A percentile compares a stretch with the other conserved stretches of the same genome.
These are phyloP conservation scores for Porites lutea DNA, from an alignment of 64 coral and sea anemone species.

Conservation along the genomic window DNA sequence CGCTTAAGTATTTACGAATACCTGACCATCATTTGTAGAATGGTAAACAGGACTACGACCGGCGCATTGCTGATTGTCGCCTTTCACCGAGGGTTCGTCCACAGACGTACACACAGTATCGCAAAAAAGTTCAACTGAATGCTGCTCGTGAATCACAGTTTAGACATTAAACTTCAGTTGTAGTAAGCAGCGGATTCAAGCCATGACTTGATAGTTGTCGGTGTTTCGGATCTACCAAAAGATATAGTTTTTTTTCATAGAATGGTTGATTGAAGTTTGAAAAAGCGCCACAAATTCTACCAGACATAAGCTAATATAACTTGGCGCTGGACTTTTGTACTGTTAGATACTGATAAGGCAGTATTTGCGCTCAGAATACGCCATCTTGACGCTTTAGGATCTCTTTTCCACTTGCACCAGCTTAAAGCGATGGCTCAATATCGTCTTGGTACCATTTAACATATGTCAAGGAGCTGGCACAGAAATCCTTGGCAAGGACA, in stretches of 20 bases:
- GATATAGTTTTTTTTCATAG: background rate
- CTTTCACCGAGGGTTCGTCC: too few species aligned
- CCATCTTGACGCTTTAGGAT: constrained; percentile 33
- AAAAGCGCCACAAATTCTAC: constrained; percentile 36
- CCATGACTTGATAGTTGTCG: too few species aligned
- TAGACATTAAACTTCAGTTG: too few species aligned
- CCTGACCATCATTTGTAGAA: too few species aligned
- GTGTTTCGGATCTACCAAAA: background rate
- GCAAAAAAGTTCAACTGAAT: too few species aligned
- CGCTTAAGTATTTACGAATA: too few species aligned
- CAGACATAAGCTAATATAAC: constrained; percentile 26
- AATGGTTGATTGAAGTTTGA: background rate
- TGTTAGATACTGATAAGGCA: constrained; percentile 20
- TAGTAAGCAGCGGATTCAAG: too few species aligned
- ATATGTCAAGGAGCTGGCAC: background rate
- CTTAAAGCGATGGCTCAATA: constrained; percentile 11
- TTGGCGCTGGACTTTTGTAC: constrained; percentile 32
- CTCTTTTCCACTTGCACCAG: constrained; percentile 33
- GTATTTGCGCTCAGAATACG: constrained; percentile 44
- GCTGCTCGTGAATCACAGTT: too few species aligned
- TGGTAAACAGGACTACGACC: too few species aligned
- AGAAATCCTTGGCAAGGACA: background rate
- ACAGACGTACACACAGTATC: too few species aligned
- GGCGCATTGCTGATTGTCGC: too few species aligned
- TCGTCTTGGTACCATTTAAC: background rate